These are phyloP conservation scores for Parnassius mnemosyne DNA, from an alignment of 2,888 invertebrate species.

Conservation along the genomic window DNA sequence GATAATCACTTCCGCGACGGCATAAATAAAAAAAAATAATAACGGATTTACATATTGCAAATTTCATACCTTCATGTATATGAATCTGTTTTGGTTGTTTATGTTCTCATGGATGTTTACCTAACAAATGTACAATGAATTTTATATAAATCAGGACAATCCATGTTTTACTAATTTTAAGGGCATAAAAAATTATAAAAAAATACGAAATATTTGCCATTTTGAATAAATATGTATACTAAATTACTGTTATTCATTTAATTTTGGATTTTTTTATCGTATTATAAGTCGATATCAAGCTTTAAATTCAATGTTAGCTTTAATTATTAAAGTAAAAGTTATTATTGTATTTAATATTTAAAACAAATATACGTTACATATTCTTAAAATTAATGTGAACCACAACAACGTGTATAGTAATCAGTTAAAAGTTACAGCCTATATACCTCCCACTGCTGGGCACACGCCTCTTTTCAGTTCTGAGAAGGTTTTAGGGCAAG, in stretches of 20 bases:
- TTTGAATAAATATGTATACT: conserved; percentile 22
- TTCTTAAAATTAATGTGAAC: neutral
- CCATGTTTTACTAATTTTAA: no score
- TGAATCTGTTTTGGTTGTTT: no score
- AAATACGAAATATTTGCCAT: neutral
- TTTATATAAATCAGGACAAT: no score
- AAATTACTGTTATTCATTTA: conserved; percentile 32
- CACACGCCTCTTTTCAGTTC: no score
- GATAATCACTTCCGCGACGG: no score
- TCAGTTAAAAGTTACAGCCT: neutral
- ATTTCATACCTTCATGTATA: no score
- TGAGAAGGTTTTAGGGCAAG: no score
- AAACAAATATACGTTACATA: conserved; percentile 28
- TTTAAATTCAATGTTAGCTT: conserved; percentile 80
- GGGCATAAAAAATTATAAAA: neutral
- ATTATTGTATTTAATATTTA: conserved; percentile 47
- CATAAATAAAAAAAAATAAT: no score
- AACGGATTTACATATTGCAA: no score
- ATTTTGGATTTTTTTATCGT: conserved; percentile 34
- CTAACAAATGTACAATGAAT: no score
- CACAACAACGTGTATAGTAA: conserved; percentile 1
- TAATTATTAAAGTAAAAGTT: conserved; percentile 67
- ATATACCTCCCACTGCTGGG: no score
- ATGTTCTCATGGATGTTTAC: no score
- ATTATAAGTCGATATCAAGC: conserved; percentile 69